Conservation (phyloP, 2,797 vertebrate genomes). For the Myiotriccus ornatus region DNA sequence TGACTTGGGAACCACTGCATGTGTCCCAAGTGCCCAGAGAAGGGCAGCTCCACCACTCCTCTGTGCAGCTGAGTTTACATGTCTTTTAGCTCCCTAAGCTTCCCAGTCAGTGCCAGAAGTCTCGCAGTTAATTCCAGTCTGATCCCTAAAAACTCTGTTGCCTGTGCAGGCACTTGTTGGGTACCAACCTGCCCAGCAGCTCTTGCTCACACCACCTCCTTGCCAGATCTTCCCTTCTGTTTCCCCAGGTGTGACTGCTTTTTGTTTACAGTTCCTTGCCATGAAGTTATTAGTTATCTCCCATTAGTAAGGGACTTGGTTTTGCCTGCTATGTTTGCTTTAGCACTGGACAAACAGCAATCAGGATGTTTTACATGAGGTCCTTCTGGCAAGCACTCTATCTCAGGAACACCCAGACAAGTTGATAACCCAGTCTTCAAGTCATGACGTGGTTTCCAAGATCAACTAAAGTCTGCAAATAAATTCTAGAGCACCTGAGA, state of each 20-base stretch:
- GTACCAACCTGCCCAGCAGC: neutral
- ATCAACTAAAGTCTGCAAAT: neutral
- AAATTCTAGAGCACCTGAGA: neutral
- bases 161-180: neutral
- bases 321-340: neutral
- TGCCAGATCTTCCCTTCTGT: neutral
- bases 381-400: neutral
- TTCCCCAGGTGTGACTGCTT: neutral
- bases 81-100: neutral
- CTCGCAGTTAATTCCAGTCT: neutral
- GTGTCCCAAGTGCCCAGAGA: neutral
- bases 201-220: neutral
- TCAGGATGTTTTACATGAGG: neutral
- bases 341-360: neutral
- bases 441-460: neutral
- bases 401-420: neutral
- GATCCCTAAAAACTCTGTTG: neutral
- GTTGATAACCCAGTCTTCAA: neutral
- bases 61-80: neutral
- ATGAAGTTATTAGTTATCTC: neutral
- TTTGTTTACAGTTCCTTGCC: neutral
- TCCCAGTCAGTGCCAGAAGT: neutral
- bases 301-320: neutral
- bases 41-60: neutral
- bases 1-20: accelerated